A percentile compares a stretch with the other conserved stretches of the same genome.
phyloP scores from a whole-genome alignment of 1,140 invertebrate species.

The Trichogramma pretiosum region DNA sequence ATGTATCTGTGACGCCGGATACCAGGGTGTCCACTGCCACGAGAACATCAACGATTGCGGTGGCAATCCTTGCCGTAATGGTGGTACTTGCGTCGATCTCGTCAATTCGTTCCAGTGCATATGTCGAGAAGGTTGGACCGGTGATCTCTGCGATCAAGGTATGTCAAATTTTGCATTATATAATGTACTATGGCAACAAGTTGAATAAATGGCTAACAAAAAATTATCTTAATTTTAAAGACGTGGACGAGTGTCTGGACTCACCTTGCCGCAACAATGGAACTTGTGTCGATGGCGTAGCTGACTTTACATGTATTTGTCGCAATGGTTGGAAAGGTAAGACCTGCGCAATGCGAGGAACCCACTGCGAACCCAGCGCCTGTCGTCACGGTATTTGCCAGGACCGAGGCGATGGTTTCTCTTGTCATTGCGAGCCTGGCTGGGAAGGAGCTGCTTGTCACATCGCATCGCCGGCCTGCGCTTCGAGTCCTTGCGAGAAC shows the following conservation, averaged over 20 bases:
- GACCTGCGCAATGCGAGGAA: slow-evolving; percentile 57
- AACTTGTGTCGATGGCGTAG: slow-evolving; percentile 65
- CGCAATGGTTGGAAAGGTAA: slow-evolving; percentile 72
- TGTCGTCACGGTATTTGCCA: slow-evolving; percentile 59
- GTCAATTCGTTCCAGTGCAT: slow-evolving; percentile 71
- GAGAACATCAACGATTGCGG: slow-evolving; percentile 68
- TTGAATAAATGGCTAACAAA: background rate
- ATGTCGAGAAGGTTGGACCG: slow-evolving; percentile 61
- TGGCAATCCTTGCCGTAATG: slow-evolving; percentile 63
- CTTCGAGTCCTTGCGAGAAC: slow-evolving; percentile 61
- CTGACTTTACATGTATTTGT: slow-evolving; percentile 67
- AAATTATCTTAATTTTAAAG: slow-evolving; percentile 40
- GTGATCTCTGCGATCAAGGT: slow-evolving; percentile 57
- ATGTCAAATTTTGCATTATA: too few species aligned
- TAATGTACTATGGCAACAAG: background rate
- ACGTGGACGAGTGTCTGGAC: slow-evolving; percentile 72
- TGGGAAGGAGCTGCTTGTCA: slow-evolving; percentile 63
- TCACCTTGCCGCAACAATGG: slow-evolving; percentile 69
- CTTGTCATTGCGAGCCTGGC: slow-evolving; percentile 54
- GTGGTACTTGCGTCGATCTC: slow-evolving; percentile 64
- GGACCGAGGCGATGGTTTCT: slow-evolving; percentile 55
- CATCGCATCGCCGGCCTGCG: slow-evolving; percentile 63
- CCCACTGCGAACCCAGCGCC: slow-evolving; percentile 56
- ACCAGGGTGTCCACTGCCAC: slow-evolving; percentile 65
- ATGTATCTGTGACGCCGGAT: slow-evolving; percentile 70